A percentile compares a stretch with the other conserved stretches of the same genome.
These are phyloP conservation scores for Neosilurus mollespiculum DNA, from an alignment of 2,797 vertebrate species.

Conservation along the genomic window DNA sequence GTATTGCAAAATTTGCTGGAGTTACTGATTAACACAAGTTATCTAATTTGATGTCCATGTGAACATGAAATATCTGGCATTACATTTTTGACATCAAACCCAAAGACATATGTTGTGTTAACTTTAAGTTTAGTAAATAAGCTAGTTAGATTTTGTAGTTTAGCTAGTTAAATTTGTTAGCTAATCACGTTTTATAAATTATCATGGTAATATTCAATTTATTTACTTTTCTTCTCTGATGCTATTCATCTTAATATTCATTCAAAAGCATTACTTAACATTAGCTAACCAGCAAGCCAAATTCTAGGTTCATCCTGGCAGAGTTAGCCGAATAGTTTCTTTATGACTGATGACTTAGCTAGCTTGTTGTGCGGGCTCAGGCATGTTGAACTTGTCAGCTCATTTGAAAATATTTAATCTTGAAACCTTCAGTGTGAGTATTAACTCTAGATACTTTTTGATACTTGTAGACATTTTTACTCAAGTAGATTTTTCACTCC, in stretches of 20 bases:
- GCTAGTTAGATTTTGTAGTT: background rate
- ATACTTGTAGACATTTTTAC: background rate
- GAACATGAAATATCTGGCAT: background rate
- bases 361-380: background rate
- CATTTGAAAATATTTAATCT: background rate
- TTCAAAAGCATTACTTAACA: background rate
- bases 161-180: background rate
- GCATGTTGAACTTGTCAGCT: background rate
- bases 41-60: background rate
- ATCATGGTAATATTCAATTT: background rate
- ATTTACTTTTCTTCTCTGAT: background rate
- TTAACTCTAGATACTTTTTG: background rate
- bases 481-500: background rate
- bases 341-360: background rate
- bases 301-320: background rate
- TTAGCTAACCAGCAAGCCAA: slow-evolving; percentile 2
- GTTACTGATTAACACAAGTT: background rate
- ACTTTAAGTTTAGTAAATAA: background rate
- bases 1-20: background rate
- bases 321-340: background rate
- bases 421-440: background rate
- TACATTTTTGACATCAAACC: background rate
- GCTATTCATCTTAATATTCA: background rate
- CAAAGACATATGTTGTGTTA: background rate
- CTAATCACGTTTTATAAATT: background rate